phyloP scores from a whole-genome alignment of 2,888 invertebrate genomes.

The Platypus cylindrus region DNA sequence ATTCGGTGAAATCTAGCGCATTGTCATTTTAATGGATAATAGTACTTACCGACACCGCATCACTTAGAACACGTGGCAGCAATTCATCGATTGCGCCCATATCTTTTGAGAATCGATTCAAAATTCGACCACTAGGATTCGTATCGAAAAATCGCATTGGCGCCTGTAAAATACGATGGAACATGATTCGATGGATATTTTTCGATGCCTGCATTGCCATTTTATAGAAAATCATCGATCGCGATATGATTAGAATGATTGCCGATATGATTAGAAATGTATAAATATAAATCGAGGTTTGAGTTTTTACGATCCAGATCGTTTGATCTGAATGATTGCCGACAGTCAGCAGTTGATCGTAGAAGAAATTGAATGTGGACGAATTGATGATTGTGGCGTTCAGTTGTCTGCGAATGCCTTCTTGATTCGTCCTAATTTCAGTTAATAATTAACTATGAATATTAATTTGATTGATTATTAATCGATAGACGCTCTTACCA shows the following conservation, averaged over 20 bases:
- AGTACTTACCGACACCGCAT: conserved; percentile 42
- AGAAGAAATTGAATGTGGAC: too few species aligned
- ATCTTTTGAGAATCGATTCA: conserved; percentile 74
- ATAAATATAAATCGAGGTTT: conserved; percentile 36
- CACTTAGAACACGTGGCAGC: conserved; percentile 50
- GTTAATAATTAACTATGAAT: too few species aligned
- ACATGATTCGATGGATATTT: conserved; percentile 65
- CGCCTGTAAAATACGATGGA: conserved; percentile 47
- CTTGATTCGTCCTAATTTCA: conserved; percentile 27
- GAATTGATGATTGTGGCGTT: too few species aligned
- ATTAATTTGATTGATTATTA: too few species aligned
- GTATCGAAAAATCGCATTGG: conserved; percentile 67
- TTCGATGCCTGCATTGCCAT: conserved; percentile 63
- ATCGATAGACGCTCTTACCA: too few species aligned
- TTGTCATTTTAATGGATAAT: neutral
- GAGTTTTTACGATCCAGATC: conserved; percentile 20
- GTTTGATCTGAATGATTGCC: too few species aligned
- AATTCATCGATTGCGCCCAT: conserved; percentile 67
- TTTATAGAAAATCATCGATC: conserved; percentile 59
- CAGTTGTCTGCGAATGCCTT: conserved; percentile 19
- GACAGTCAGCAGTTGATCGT: too few species aligned
- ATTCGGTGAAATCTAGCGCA: neutral
- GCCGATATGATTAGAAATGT: conserved; percentile 42
- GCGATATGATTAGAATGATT: conserved; percentile 45
- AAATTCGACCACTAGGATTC: conserved; percentile 67